Base-by-base conservation (phyloP, 1,140 invertebrate genomes). In the Arion vulgaris region DNA sequence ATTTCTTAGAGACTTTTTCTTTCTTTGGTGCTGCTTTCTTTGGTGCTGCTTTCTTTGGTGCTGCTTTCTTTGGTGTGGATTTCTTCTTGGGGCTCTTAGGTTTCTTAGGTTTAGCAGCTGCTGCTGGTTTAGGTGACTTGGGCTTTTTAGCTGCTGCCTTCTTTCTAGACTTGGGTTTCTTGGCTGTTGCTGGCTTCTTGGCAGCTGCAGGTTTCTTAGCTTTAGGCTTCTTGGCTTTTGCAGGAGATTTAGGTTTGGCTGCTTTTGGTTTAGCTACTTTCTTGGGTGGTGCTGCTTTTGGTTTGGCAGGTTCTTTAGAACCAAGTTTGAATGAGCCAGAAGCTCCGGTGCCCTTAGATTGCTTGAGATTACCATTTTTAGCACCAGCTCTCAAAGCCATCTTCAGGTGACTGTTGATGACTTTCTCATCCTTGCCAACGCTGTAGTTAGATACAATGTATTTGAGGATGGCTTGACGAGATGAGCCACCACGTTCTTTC, bases 381-480 rank as follows among this genome's bases (percentile, higher is more conserved):
- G 91, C 86, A 36, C 88, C 90, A 39, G 83, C 85, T 38, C 88
- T 86, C 17, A 91, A 84, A 72, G 89, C 89, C 75, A 87, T 71
- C 69, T 88, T 89, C 32, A 91, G 85, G 53, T 90, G 89, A 53
- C 85, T 76, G 85, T 91, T 91, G 73, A 91, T 85, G 4, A 80
- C 71, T 69, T 85, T 88, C 74, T 87, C 78, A 73, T 92, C 87
- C 45, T 85, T 78, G 49, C 88, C 90, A 68, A 91, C 86, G 41
- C 86, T 91, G 87, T 87, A 92, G 86, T 89, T 88, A 19, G 86
- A 81, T 26, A 85, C 36, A 74, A 92, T 91, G 86, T 92, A 92
- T 76, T 91, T 92, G 5, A 91, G 81, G 66, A 92, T 86, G 28
- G 91, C 91, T 49, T 89, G 88, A 39, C 90, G 84, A 11, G 86